A percentile compares a stretch with the other conserved stretches of the same genome.
Evolutionary conservation across 2,888 invertebrate genomes (phyloP).

Genomic region (Amorpha juglandis): DNA sequence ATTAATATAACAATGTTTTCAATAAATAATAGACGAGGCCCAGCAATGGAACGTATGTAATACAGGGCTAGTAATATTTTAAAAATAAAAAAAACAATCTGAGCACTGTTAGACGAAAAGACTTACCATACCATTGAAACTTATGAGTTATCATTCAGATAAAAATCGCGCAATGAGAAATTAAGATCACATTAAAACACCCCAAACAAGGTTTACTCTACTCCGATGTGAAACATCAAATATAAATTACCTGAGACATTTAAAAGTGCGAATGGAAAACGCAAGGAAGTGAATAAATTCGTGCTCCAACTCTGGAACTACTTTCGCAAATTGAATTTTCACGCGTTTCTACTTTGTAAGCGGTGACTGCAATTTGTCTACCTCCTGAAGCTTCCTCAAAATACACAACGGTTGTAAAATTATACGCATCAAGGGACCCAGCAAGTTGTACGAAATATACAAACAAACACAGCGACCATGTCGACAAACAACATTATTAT

Average conservation of each 20-base stretch:
- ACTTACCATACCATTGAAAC: neutral
- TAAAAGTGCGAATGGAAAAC: constrained; percentile 19
- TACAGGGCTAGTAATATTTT: too few species aligned
- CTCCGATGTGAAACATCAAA: neutral
- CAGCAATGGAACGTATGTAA: too few species aligned
- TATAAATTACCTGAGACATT: constrained; percentile 18
- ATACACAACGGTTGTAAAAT: constrained; percentile 45
- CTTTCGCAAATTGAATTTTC: constrained; percentile 59
- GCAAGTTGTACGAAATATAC: constrained; percentile 26
- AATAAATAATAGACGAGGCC: too few species aligned
- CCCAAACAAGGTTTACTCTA: neutral
- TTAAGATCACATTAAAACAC: neutral
- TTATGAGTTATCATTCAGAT: neutral
- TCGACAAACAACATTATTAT: constrained; percentile 18
- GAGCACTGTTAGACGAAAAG: too few species aligned
- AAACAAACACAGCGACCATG: constrained; percentile 8
- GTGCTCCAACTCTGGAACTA: constrained; percentile 41
- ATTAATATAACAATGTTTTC: too few species aligned
- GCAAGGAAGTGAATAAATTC: constrained; percentile 28
- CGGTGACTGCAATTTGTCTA: constrained; percentile 56
- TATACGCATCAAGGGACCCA: constrained; percentile 40
- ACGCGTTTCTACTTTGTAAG: constrained; percentile 46
- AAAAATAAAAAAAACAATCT: too few species aligned
- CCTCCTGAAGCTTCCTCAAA: constrained; percentile 46
- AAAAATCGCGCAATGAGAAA: neutral